A percentile compares a stretch with the other conserved stretches of the same genome.
Conservation (phyloP, 2,113 vertebrate species). For the Eulemur rufifrons region DNA sequence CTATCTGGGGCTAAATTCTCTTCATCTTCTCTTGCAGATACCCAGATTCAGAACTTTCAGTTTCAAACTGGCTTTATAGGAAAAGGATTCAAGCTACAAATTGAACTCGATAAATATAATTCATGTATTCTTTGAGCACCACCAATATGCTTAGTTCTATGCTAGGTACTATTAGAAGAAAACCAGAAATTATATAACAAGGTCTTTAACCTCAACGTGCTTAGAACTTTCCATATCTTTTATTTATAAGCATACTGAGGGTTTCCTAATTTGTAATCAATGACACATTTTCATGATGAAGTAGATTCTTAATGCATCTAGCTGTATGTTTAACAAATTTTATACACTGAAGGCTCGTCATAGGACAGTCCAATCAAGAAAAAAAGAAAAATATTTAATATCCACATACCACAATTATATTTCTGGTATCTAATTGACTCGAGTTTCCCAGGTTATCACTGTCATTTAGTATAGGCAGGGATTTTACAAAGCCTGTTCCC, state of each 20-base stretch:
- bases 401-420: not conserved
- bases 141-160: not conserved
- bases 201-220: not conserved
- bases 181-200: not conserved
- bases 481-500: not conserved
- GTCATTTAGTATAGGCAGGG: not conserved
- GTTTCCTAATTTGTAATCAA: not conserved
- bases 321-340: not conserved
- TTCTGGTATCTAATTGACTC: not conserved
- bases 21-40: not conserved
- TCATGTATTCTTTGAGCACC: not conserved
- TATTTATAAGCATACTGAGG: not conserved
- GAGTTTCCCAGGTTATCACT: not conserved
- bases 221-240: not conserved
- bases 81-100: not conserved
- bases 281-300: not conserved
- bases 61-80: conserved; percentile 23
- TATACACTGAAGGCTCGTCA: not conserved
- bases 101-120: not conserved
- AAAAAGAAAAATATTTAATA: not conserved
- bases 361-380: not conserved
- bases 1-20: not conserved
- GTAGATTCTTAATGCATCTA: not conserved
- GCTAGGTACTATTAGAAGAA: not conserved
- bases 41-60: not conserved